Base-by-base conservation (phyloP, 2,888 invertebrate genomes). In the Chalcosyrphus nemorum region DNA sequence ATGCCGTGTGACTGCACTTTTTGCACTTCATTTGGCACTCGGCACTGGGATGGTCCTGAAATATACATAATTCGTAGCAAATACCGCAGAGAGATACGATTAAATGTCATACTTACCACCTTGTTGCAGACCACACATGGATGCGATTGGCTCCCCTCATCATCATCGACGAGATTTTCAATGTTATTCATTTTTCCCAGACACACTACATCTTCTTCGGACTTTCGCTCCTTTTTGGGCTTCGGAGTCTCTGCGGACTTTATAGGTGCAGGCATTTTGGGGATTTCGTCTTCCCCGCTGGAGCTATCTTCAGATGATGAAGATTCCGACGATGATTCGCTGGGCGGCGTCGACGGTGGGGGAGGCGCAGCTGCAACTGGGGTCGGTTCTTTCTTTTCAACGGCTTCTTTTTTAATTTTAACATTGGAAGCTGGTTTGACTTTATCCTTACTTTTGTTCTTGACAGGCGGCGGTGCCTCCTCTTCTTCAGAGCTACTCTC, bases 1-100 rank as follows among this genome's bases (percentile, higher is more conserved):
- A 91, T 0, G 90, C 89, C 1, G 86, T 89, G 47, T 91, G 90
- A 6, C 88, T 90, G 15, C 91, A 91, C 35, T 91, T 91, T 17
- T 88, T 88, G 65, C 91, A 91, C 19, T 90, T 89, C 88, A 88
- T 89, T 86, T 88, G 88, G 52, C 91, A 91, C 43, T 89, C 86
- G 35, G 89, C 89, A 89, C 56, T 3, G 5, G 45, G 29, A 43
- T 80, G 78, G 2, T 19, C 47, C 65, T 87, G 24, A 61, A 86
- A 35, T 29, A 13, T 24, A 65, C 45, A 13, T 19, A 56, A 35
- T 47, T 59, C 27, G 7, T 59, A 57, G 17, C 2, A 61, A 24
- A 15, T 1, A 32, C 32, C 0, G n/a, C n/a, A 5, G 35, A 0
- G 1, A 24, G 24, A 24, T 24, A 24, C 3, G n/a, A n/a, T n/a